Conservation (phyloP, 1,140 invertebrate genomes). For the Oscheius sp. region DNA sequence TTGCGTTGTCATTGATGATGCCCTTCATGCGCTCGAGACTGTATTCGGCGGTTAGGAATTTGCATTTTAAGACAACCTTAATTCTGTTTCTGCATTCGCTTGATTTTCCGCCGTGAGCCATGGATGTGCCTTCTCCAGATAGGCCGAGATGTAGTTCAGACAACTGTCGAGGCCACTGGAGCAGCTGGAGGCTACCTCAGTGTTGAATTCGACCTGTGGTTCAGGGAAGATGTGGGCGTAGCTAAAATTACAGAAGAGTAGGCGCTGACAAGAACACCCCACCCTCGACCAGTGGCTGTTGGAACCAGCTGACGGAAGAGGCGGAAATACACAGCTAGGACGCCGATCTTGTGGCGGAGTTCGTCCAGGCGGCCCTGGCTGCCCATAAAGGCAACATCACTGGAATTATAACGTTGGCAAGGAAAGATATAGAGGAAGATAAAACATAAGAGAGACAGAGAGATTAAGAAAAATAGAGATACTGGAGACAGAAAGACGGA, state of each 20-base stretch:
- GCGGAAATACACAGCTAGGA: conserved; percentile 9
- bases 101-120: background rate
- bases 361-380: background rate
- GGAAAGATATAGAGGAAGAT: no score
- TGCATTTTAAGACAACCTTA: no score
- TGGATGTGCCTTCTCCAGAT: background rate
- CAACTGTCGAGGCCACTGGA: background rate
- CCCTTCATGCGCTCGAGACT: background rate
- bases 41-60: no score
- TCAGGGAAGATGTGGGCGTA: background rate
- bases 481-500: no score
- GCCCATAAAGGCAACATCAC: background rate
- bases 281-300: background rate
- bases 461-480: no score
- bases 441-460: no score
- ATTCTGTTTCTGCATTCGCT: background rate
- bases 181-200: background rate
- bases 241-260: background rate
- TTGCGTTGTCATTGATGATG: background rate
- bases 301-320: conserved; percentile 1
- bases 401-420: background rate
- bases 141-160: background rate
- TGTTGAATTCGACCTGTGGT: background rate
- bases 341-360: background rate
- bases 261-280: background rate